Evolutionary conservation across 2,888 invertebrate genomes (phyloP), one percentile per base, ranked within the genome.

Genomic region (Adelphocoris suturalis): DNA sequence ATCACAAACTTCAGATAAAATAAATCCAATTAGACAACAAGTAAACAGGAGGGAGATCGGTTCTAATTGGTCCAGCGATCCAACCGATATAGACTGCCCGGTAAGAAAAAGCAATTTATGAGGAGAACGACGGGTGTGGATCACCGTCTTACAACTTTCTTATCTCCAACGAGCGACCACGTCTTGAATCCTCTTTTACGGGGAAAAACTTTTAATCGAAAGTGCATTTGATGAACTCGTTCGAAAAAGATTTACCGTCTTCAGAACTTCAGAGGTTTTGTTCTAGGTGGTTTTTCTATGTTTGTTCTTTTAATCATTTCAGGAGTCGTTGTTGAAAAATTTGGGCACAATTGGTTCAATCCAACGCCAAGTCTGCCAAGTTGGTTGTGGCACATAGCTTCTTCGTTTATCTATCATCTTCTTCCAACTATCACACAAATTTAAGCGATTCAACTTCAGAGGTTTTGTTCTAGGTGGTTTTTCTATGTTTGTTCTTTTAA

Each of bases 21-120:
- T 68, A 68, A 68, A 68, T 68, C 68, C 68, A 68, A 68, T 68
- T 68, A 68, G 68, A 68, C 19, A 68, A 68, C 68, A 68, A 68
- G 68, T 68, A 27, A 68, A 68, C 68, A 68, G 68, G 23, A 68
- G 23, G 68, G 68, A 68, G 19, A 68, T 68, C 12, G 19, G 57
- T 68, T 68, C 68, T 23, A 68, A 68, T 68, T 68, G 68, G 68
- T 68, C 19, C 68, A 27, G 23, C 68, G 68, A 68, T 68, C n/a
- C 52, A n/a, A 16, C 19, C 23, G 27, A 68, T 68, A 27, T 2
- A 23, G 23, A 68, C 12, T 68, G 23, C 11, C 23, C 19, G 68
- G 68, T 68, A 12, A 23, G 68, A 68, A 68, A 57, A 61, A 61
- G 61, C 68, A 68, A 68, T 68, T 68, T 68, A 68, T 68, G 68